A percentile compares a stretch with the other conserved stretches of the same genome.
Conservation (phyloP, 1,140 invertebrate genomes). For the Coelopa frigida region DNA sequence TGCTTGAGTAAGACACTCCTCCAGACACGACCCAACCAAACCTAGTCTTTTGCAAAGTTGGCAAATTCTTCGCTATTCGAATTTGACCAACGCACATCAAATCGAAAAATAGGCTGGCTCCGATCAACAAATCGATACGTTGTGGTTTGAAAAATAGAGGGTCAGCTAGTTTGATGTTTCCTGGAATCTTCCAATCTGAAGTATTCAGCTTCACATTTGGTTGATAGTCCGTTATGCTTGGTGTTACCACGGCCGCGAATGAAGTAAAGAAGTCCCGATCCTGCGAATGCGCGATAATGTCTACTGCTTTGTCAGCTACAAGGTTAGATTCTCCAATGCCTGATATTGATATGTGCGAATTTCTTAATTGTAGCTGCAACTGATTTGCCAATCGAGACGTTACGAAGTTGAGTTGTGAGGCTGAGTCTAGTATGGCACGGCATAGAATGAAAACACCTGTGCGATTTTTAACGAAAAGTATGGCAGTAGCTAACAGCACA, state of each 20-base stretch:
- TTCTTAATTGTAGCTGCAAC: slow-evolving; percentile 1
- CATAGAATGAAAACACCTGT: slow-evolving; percentile 1
- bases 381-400: slow-evolving; percentile 1
- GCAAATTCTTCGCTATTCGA: slow-evolving; percentile 14
- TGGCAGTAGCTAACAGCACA: slow-evolving; percentile 11
- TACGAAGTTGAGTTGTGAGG: slow-evolving; percentile 9
- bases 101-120: slow-evolving; percentile 7
- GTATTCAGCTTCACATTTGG: neutral
- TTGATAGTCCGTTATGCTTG: neutral
- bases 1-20: neutral
- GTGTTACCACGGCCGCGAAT: neutral
- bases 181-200: slow-evolving; percentile 8
- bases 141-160: neutral
- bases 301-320: neutral
- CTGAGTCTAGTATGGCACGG: slow-evolving; percentile 9
- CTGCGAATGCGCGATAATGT: neutral
- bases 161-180: slow-evolving; percentile 23
- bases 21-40: slow-evolving; percentile 10
- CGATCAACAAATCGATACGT: neutral
- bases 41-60: slow-evolving; percentile 8
- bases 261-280: slow-evolving; percentile 13
- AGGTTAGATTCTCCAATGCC: slow-evolving; percentile 4
- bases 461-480: slow-evolving; percentile 4
- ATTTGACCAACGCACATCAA: slow-evolving; percentile 23
- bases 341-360: neutral